Evolutionary conservation across 2,113 vertebrate species (phyloP), one percentile per base, ranked within the genome.

Genomic region (Elephantulus edwardii): DNA sequence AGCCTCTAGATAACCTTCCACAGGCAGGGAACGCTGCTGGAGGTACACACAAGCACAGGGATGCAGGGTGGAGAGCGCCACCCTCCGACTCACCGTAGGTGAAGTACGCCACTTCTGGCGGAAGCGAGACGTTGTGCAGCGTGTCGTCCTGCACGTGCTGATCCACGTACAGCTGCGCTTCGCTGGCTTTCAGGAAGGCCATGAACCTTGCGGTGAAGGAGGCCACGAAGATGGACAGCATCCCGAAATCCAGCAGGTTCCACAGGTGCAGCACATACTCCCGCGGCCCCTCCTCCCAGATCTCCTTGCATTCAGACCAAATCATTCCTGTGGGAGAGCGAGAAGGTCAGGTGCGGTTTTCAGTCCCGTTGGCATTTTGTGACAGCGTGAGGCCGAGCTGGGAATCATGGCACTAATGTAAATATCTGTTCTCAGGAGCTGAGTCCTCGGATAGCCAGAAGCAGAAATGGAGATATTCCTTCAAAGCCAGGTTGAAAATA

Each of bases 281-380:
- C 0, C 99, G 97, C 0, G 99, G 99, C 4, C 99, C 99, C 19
- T 99, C 99, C 10, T 96, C 98, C 99, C 99, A 99, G 95, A 99
- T 99, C 96, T 99, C 99, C 96, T 99, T 99, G 96, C 98, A 99
- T 93, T 99, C 99, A 0, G 98, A 99, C 99, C 99, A 99, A 71
- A 99, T 99, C 99, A 99, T 99, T 24, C 99, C 99, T 99, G 95
- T 0, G 19, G 86, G 58, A 86, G 35, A 60, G 7, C 33, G 40
- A 85, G 72, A 90, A 75, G 58, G 62, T 50, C 38, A 58, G 87
- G 46, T 48, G 83, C 2, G 0, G 24, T 38, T 75, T 82, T 64
- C 13, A 9, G 26, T 26, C 35, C 12, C 19, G 3, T 20, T 5
- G 52, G 8, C 50, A 2, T 66, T 87, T 80, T 62, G 71, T 26